These are phyloP conservation scores for Asarcornis scutulata DNA, from an alignment of 2,113 vertebrate species.

Conservation along the genomic window DNA sequence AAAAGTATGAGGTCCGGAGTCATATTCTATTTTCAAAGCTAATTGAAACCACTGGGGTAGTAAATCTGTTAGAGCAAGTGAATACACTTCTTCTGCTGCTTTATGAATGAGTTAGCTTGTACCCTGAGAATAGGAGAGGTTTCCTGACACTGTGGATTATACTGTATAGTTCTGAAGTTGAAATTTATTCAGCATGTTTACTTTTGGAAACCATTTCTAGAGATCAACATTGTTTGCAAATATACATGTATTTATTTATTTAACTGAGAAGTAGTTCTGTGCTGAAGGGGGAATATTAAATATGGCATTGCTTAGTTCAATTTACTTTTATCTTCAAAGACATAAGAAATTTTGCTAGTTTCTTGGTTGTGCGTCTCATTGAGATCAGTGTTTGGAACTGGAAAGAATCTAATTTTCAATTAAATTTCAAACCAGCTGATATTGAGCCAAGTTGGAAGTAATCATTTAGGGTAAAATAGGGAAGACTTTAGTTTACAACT, in stretches of 20 bases:
- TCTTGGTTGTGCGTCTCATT: conserved; percentile 55
- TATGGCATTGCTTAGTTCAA: conserved; percentile 70
- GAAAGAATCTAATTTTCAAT: conserved; percentile 67
- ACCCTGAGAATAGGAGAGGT: conserved; percentile 13
- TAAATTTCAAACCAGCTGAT: conserved; percentile 55
- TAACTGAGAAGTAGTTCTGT: conserved; percentile 28
- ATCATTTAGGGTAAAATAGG: conserved; percentile 45
- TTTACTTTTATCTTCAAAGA: conserved; percentile 80
- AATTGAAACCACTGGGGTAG: conserved; percentile 16
- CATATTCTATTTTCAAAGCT: conserved; percentile 27
- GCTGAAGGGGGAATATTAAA: conserved; percentile 71
- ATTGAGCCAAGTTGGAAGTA: conserved; percentile 32
- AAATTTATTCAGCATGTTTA: conserved; percentile 68
- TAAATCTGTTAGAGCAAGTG: conserved; percentile 16
- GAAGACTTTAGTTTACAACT: neutral
- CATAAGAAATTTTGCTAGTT: conserved; percentile 70
- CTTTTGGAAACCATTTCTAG: conserved; percentile 69
- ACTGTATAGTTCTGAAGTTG: conserved; percentile 26
- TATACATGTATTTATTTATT: neutral
- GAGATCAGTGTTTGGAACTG: conserved; percentile 59
- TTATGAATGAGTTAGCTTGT: conserved; percentile 50
- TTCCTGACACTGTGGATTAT: conserved; percentile 55
- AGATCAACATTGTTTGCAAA: conserved; percentile 71
- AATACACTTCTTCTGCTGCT: neutral
- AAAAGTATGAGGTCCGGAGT: neutral